These are phyloP conservation scores for Sebastes flavidus DNA, from an alignment of 2,797 vertebrate genomes.

Conservation along the genomic window DNA sequence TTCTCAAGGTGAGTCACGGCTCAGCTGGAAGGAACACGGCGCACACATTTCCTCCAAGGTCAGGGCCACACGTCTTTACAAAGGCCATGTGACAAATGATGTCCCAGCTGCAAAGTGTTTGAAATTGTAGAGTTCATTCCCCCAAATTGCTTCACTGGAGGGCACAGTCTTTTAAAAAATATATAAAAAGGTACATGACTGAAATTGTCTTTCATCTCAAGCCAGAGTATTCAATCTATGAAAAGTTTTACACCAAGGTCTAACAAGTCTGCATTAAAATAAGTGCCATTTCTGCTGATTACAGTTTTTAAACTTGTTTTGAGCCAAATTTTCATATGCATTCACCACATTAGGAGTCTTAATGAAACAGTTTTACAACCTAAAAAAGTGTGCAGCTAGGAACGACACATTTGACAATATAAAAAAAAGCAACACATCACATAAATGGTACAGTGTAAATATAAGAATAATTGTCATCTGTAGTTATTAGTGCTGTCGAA, in stretches of 20 bases:
- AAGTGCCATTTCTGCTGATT: not conserved
- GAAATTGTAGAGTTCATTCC: not conserved
- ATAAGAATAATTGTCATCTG: not conserved
- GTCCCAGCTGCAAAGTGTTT: conserved; percentile 23
- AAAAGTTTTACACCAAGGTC: not conserved
- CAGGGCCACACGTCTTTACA: conserved; percentile 1
- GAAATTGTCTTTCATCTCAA: conserved; percentile 30
- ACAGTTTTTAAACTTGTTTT: not conserved
- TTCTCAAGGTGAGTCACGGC: conserved; percentile 82
- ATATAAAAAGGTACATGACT: not conserved
- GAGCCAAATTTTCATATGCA: not conserved
- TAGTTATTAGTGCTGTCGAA: no score
- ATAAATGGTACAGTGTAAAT: not conserved
- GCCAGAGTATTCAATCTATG: not conserved
- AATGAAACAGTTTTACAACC: not conserved
- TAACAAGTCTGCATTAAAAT: not conserved
- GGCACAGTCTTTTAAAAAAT: conserved; percentile 5
- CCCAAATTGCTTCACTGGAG: not conserved
- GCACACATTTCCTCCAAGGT: conserved; percentile 14
- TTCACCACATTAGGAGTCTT: not conserved
- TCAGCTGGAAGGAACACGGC: conserved; percentile 11
- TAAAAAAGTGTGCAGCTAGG: not conserved
- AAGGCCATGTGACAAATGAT: conserved; percentile 26
- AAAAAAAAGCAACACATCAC: not conserved
- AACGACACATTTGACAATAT: not conserved